A percentile compares a stretch with the other conserved stretches of the same genome.
Evolutionary conservation across 2,113 vertebrate species (phyloP).

Genomic region (Cercopithecus mona): DNA sequence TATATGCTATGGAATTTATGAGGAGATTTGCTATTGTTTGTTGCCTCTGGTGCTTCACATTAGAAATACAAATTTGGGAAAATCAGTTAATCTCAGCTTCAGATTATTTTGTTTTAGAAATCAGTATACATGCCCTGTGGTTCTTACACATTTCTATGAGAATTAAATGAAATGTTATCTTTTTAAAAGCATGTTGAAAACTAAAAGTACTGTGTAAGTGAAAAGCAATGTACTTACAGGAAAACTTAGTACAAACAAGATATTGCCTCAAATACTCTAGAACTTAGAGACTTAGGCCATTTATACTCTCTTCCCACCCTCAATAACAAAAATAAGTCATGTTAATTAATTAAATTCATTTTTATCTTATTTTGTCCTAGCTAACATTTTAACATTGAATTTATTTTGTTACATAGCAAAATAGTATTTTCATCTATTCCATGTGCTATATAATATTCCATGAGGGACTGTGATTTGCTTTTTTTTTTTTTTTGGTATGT

Average conservation of each 20-base stretch:
- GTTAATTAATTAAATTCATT: conserved; percentile 31
- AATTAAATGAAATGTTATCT: conserved; percentile 10
- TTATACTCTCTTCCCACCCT: background rate
- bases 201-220: background rate
- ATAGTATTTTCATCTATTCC: background rate
- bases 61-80: background rate
- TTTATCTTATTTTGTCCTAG: background rate
- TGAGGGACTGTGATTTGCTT: background rate
- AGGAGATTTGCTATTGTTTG: background rate
- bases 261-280: background rate
- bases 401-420: conserved; percentile 4
- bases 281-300: background rate
- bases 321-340: background rate
- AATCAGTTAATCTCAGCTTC: background rate
- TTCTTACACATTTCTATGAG: conserved; percentile 15
- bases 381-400: conserved; percentile 21
- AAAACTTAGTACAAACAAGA: background rate
- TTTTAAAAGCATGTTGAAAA: conserved; percentile 32
- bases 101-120: conserved; percentile 27
- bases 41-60: conserved; percentile 6
- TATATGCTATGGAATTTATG: background rate
- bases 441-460: background rate
- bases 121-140: background rate
- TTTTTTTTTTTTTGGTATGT: background rate
- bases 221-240: background rate